A percentile compares a stretch with the other conserved stretches of the same genome.
These are phyloP conservation scores for Caenorhabditis becei DNA, from an alignment of 2,888 invertebrate genomes.

Conservation along the genomic window DNA sequence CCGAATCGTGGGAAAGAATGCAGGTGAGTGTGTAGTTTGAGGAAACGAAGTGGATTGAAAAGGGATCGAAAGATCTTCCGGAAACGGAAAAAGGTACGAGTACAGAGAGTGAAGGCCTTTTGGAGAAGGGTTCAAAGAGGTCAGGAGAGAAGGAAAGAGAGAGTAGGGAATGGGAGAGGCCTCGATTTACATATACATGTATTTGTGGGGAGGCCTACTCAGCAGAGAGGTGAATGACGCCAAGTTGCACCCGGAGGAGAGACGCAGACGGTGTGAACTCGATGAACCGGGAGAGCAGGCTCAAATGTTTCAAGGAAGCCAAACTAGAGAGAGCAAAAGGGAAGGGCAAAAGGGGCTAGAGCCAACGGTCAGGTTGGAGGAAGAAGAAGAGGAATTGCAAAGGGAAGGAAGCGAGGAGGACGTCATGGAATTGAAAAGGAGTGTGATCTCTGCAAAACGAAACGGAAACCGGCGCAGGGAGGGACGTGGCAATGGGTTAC, in stretches of 20 bases:
- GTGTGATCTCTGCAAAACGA: constrained; percentile 4
- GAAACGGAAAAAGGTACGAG: not conserved
- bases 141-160: not conserved
- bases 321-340: not conserved
- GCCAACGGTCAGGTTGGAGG: constrained; percentile 10
- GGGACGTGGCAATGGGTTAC: too few relatives aligned
- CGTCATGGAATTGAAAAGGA: constrained; percentile 3
- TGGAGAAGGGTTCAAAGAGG: not conserved
- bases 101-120: not conserved
- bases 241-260: constrained; percentile 13
- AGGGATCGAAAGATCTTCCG: not conserved
- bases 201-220: not conserved
- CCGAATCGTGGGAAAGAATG: not conserved
- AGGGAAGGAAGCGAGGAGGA: not conserved
- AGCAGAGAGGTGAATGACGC: constrained; percentile 12
- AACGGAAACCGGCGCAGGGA: not conserved
- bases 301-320: constrained; percentile 11
- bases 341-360: not conserved
- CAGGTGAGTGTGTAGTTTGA: constrained; percentile 1
- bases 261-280: constrained; percentile 15
- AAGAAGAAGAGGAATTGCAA: constrained; percentile 7
- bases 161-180: not conserved
- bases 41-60: not conserved
- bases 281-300: constrained; percentile 9
- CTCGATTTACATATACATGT: constrained; percentile 9